Base-by-base conservation (phyloP, 2,113 vertebrate species). In the Notothenia rossii region DNA sequence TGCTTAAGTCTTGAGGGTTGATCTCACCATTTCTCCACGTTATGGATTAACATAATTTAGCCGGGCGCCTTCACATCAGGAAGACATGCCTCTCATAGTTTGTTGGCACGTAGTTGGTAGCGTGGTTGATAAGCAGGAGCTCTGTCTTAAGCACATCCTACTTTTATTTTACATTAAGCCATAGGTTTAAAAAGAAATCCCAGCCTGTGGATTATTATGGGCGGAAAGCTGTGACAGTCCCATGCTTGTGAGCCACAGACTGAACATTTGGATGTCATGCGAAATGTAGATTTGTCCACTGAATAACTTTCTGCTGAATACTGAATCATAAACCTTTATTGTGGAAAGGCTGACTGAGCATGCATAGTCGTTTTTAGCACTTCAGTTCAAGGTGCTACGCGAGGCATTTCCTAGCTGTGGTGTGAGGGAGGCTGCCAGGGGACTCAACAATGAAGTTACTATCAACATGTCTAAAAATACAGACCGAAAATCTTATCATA, bases 1-100 rank as follows among this genome's bases (percentile, higher is more conserved):
- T 50, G 61, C 53, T 60, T 81, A 76, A 79, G 55, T 73, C 67
- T 76, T 40, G 11, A 70, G 73, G 64, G 72, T 22, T 87, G 73
- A 83, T 75, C 49, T 76, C 65, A 85, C 61, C 10, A 68, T 67
- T 86, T 75, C 82, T 77, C 54, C 75, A 75, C 75, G 74, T 88
- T 82, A 77, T 71, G 82, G 85, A 89, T 91, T 84, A 86, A 77
- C 53, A 83, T 65, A 56, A 81, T 87, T 84, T 83, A 85, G 25
- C 48, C 40, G 62, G 72, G 40, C 4, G 48, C 64, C 80, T 78
- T 84, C 83, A 74, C 67, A 83, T 88, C 72, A 89, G 54, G 68
- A 65, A 90, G 75, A 66, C 48, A 43, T 22, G 66, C 48, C 50
- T 82, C 60, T 29, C 2, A 11, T 18, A 54, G 70, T 62, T 73